Evolutionary conservation across 23 tunicate genomes (phyloP).

Genomic region (Trididemnum miniatum): DNA sequence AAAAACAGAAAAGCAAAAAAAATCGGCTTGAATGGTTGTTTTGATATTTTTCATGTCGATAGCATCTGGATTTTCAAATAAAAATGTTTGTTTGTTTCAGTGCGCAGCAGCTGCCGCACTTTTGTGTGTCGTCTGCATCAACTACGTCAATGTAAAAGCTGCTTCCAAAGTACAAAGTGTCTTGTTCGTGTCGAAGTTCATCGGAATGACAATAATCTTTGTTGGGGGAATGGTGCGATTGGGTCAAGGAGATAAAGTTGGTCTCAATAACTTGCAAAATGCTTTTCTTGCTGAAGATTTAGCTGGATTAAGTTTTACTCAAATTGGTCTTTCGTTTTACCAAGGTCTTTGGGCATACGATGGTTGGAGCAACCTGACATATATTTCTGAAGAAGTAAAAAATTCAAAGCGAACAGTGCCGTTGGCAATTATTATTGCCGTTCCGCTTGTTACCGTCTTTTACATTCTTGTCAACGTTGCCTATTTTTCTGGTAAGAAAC

Average conservation of each 20-base stretch:
- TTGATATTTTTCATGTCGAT: too few species aligned
- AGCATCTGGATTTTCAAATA: background rate
- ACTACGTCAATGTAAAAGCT: conserved; percentile 48
- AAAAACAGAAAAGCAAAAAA: too few species aligned
- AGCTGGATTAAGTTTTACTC: conserved; percentile 30
- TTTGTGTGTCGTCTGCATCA: conserved; percentile 21
- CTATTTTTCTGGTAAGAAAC: conserved; percentile 75
- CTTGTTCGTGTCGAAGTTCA: conserved; percentile 39
- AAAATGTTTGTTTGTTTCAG: background rate
- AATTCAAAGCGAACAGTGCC: conserved; percentile 42
- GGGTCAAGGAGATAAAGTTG: conserved; percentile 42
- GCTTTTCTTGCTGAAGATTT: conserved; percentile 41
- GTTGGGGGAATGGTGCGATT: conserved; percentile 43
- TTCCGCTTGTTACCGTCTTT: conserved; percentile 54
- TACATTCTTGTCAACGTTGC: conserved; percentile 63
- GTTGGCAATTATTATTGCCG: conserved; percentile 49
- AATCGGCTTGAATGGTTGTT: too few species aligned
- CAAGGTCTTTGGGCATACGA: too few species aligned
- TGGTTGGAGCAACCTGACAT: too few species aligned
- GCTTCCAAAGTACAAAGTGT: conserved; percentile 41
- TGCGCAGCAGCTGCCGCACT: conserved; percentile 35
- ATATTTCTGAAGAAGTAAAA: too few species aligned
- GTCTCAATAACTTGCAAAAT: conserved; percentile 29
- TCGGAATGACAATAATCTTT: conserved; percentile 58
- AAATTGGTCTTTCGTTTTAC: conserved; percentile 54